Percentiles rank a stretch among this genome's conserved stretches.
Evolutionary conservation across 2,113 vertebrate genomes (phyloP).

Genomic region (Pipa parva): DNA sequence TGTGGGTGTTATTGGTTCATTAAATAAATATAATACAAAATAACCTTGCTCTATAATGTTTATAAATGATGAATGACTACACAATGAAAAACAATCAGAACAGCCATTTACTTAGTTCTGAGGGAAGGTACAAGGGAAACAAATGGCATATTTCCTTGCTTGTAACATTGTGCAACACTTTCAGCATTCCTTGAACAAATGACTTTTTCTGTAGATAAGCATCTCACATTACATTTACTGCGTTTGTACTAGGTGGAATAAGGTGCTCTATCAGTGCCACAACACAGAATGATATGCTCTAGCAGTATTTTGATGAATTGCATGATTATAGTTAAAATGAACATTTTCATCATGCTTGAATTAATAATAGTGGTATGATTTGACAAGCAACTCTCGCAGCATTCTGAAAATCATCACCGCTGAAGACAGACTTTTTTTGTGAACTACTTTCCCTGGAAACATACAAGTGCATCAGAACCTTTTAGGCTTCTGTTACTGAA

Average conservation of each 20-base stretch:
- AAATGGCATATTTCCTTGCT: conserved; percentile 46
- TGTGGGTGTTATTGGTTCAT: too few species aligned
- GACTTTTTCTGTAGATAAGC: conserved; percentile 58
- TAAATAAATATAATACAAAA: too few species aligned
- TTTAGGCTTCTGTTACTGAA: conserved; percentile 42
- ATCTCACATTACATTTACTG: conserved; percentile 61
- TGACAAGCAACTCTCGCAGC: conserved; percentile 66
- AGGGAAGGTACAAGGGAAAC: conserved; percentile 9
- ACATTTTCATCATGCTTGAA: conserved; percentile 82
- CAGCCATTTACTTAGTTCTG: conserved; percentile 5
- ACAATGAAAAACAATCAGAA: conserved; percentile 1
- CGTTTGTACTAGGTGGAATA: conserved; percentile 61
- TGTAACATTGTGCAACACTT: conserved; percentile 45
- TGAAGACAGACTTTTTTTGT: conserved; percentile 57
- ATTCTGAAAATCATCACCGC: conserved; percentile 74
- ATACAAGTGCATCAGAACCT: conserved; percentile 42
- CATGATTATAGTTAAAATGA: conserved; percentile 91
- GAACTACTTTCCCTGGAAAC: conserved; percentile 55
- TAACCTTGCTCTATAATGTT: too few species aligned
- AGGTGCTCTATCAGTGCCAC: conserved; percentile 72
- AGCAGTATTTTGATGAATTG: conserved; percentile 88
- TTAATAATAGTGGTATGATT: conserved; percentile 71
- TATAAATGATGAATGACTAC: background rate
- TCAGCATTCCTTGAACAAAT: conserved; percentile 56
- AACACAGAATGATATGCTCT: conserved; percentile 74